Percentiles rank a stretch among this genome's conserved stretches.
These are phyloP conservation scores for Malurus elegans DNA, from an alignment of 2,113 vertebrate species.

Conservation along the genomic window DNA sequence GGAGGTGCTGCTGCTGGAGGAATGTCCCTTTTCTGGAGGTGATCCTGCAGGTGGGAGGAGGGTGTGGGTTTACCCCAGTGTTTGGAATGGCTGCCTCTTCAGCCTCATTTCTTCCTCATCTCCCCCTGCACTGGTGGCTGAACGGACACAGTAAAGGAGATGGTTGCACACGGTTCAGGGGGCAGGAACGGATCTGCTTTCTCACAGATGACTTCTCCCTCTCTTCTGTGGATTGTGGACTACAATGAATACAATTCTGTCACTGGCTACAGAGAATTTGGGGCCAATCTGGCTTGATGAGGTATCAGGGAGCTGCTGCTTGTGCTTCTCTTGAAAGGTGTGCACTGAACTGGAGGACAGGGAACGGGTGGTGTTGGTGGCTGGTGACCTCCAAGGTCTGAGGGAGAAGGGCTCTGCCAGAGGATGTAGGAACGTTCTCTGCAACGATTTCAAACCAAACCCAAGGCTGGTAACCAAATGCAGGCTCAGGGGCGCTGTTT, in stretches of 20 bases:
- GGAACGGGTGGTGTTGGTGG: rapidly evolving
- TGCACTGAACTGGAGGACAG: background rate
- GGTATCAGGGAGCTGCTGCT: background rate
- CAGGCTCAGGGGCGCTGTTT: background rate
- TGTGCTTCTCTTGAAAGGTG: background rate
- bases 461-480: background rate
- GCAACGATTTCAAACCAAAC: background rate
- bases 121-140: background rate
- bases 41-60: background rate
- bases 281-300: background rate
- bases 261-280: background rate
- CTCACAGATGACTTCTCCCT: background rate
- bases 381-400: background rate
- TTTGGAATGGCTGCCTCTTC: background rate
- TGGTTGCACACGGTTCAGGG: background rate
- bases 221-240: background rate
- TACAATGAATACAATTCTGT: background rate
- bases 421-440: rapidly evolving
- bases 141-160: background rate
- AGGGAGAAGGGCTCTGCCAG: background rate
- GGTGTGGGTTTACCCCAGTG: background rate
- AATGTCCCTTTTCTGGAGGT: background rate
- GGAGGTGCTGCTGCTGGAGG: background rate
- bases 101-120: background rate
- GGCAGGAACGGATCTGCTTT: background rate